Evolutionary conservation across 2,113 vertebrate genomes (phyloP).

Genomic region (Hiodon alosoides): DNA sequence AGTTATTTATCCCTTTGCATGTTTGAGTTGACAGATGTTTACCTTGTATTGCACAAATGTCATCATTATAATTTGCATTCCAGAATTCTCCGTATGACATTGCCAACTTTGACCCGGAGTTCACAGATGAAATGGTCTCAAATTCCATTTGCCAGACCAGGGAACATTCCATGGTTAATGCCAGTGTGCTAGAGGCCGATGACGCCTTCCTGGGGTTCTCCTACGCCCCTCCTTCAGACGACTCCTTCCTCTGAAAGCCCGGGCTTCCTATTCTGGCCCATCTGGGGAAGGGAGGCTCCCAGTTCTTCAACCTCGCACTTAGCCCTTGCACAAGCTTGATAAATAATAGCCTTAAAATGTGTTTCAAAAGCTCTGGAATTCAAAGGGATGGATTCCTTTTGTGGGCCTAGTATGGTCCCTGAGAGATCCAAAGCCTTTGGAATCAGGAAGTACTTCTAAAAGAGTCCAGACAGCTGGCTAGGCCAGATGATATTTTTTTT

Average conservation of each 20-base stretch:
- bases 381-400: conserved; percentile 51
- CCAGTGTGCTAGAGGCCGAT: conserved; percentile 93
- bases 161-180: conserved; percentile 84
- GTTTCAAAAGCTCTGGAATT: too few relatives aligned
- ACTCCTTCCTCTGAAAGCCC: conserved; percentile 78
- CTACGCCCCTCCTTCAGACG: conserved; percentile 88
- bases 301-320: too few relatives aligned
- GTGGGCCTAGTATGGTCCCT: conserved; percentile 30
- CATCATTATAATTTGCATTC: conserved; percentile 34
- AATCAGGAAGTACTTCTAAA: conserved; percentile 38
- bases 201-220: conserved; percentile 95
- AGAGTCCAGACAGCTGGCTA: conserved; percentile 38
- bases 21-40: too few relatives aligned
- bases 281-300: too few relatives aligned
- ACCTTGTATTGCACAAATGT: neutral
- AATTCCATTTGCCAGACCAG: conserved; percentile 86
- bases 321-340: too few relatives aligned
- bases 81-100: conserved; percentile 88
- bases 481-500: conserved; percentile 34
- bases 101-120: conserved; percentile 89
- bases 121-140: conserved; percentile 88
- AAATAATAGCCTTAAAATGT: too few relatives aligned
- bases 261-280: neutral
- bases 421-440: conserved; percentile 45
- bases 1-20: too few relatives aligned